Percentiles rank a stretch among this genome's conserved stretches.
These are phyloP conservation scores for Nebria brevicollis DNA, from an alignment of 2,888 invertebrate species.

Conservation along the genomic window DNA sequence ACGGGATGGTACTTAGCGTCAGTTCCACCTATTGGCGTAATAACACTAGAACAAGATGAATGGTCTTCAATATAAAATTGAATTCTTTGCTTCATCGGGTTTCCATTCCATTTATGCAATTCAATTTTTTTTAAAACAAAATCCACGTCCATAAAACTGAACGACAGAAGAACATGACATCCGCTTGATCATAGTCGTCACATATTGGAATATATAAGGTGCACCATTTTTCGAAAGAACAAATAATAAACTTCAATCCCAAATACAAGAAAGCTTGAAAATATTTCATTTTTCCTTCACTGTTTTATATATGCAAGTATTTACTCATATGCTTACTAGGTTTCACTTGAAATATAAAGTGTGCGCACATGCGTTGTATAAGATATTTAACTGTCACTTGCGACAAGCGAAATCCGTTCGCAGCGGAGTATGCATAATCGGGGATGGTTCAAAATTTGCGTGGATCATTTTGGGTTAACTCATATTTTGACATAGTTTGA, in stretches of 20 bases:
- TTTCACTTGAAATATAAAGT: background rate
- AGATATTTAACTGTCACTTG: slow-evolving; percentile 9
- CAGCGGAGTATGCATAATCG: slow-evolving; percentile 7
- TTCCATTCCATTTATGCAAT: slow-evolving; percentile 64
- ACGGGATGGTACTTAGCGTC: slow-evolving; percentile 24
- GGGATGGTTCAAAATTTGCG: background rate
- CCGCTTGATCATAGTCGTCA: slow-evolving; percentile 17
- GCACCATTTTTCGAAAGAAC: too few relatives aligned
- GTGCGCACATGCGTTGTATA: background rate
- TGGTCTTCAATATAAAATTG: slow-evolving; percentile 71
- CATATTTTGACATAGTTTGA: background rate
- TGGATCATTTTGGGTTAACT: slow-evolving; percentile 8
- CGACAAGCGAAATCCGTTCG: background rate
- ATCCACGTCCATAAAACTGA: slow-evolving; percentile 47
- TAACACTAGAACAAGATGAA: slow-evolving; percentile 35
- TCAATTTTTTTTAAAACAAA: slow-evolving; percentile 59
- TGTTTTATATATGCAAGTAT: too few relatives aligned
- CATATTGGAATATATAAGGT: background rate
- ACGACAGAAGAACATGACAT: slow-evolving; percentile 32
- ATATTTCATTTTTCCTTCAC: too few relatives aligned
- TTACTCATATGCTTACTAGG: background rate
- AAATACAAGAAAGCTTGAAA: too few relatives aligned
- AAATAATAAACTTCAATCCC: too few relatives aligned
- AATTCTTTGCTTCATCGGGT: slow-evolving; percentile 76
- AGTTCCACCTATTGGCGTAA: slow-evolving; percentile 37